Percentiles rank a stretch among this genome's conserved stretches.
These are phyloP conservation scores for Pygocentrus nattereri DNA, from an alignment of 2,797 vertebrate genomes.

Conservation along the genomic window DNA sequence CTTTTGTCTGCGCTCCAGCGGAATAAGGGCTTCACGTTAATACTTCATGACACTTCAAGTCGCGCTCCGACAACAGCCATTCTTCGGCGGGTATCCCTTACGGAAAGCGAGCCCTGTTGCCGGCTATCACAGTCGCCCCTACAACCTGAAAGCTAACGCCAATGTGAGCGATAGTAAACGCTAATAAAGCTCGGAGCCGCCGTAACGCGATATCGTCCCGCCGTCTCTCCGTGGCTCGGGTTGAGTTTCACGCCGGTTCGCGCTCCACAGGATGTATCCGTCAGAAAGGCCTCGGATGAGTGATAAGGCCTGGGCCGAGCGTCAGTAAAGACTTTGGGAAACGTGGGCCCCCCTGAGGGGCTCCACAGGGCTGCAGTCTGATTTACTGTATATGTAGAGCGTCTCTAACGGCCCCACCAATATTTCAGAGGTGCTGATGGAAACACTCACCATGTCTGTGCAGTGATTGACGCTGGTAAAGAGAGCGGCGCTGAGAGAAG, in stretches of 20 bases:
- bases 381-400: conserved; percentile 61
- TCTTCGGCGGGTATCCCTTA: conserved; percentile 20
- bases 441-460: conserved; percentile 45
- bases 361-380: conserved; percentile 48
- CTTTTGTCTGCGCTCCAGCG: conserved; percentile 74
- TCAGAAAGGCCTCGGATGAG: conserved; percentile 70
- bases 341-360: conserved; percentile 39
- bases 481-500: conserved; percentile 51
- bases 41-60: conserved; percentile 67
- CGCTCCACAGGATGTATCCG: conserved; percentile 72
- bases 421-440: conserved; percentile 33
- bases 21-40: conserved; percentile 70
- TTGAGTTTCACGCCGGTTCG: conserved; percentile 72
- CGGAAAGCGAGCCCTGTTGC: neutral
- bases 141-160: conserved; percentile 42
- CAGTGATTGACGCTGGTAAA: conserved; percentile 57
- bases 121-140: neutral
- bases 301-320: conserved; percentile 65
- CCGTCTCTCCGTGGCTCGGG: conserved; percentile 63
- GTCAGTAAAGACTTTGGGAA: conserved; percentile 66
- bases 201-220: conserved; percentile 66
- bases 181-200: conserved; percentile 57
- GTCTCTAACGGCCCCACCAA: conserved; percentile 29
- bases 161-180: conserved; percentile 32
- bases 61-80: conserved; percentile 5